A percentile compares a stretch with the other conserved stretches of the same genome.
These are phyloP conservation scores for Oligia latruncula DNA, from an alignment of 2,888 invertebrate genomes.

Conservation along the genomic window DNA sequence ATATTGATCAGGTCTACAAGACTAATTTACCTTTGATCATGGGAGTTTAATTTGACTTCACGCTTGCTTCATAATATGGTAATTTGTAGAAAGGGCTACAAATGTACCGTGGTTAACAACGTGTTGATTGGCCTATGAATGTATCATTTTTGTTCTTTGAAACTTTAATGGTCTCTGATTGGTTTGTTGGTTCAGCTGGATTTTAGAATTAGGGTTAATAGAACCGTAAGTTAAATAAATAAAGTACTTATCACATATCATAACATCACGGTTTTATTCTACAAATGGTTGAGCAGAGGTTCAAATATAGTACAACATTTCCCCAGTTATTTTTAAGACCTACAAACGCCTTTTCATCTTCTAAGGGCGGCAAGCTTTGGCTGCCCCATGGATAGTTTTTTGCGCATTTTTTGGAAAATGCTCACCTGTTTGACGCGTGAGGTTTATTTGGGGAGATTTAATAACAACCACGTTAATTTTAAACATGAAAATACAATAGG, in stretches of 20 bases:
- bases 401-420: not conserved
- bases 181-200: not conserved
- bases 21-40: conserved; percentile 62
- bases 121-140: conserved; percentile 47
- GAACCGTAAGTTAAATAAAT: not conserved
- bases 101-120: conserved; percentile 45
- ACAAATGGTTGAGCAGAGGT: not conserved
- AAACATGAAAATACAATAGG: too few species aligned
- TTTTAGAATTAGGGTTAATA: not conserved
- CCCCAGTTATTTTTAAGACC: not conserved
- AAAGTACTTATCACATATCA: not conserved
- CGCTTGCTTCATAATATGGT: conserved; percentile 50
- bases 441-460: too few species aligned
- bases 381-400: not conserved
- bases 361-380: not conserved
- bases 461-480: too few species aligned
- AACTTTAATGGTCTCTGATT: conserved; percentile 29
- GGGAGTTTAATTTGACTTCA: conserved; percentile 57
- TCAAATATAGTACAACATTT: not conserved
- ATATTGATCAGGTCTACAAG: conserved; percentile 49
- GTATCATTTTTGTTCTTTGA: conserved; percentile 28
- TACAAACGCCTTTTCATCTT: not conserved
- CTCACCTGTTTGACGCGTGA: not conserved
- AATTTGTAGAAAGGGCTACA: conserved; percentile 49
- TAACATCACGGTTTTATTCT: too few species aligned